Evolutionary conservation across 2,113 vertebrate genomes (phyloP), one percentile per base, ranked within the genome.

Genomic region (Indicator maculatus): DNA sequence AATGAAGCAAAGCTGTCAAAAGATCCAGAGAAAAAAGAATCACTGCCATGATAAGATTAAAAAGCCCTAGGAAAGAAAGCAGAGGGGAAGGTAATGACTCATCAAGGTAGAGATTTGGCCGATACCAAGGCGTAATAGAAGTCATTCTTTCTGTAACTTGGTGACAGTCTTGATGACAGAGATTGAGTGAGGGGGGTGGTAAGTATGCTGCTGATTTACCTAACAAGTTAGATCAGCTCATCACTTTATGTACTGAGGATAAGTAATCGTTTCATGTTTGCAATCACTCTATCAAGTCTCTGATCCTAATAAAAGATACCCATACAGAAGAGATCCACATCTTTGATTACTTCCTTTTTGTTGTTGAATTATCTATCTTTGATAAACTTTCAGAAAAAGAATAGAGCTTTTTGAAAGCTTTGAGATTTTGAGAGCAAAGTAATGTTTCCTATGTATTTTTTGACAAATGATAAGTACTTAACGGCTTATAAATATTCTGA

Each of bases 121-220:
- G 44, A 16, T n/a, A 36, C 24, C 15, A 76, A 30, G 2, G 6
- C 26, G 23, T 20, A 39, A 23, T 6, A n/a, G 21, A 74, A 39
- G 28, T 52, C 26, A 83, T 5, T 9, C 3, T n/a, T 69, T 45
- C 12, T 11, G 6, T 50, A 9, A 9, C 21, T 60, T 21, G 12
- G 15, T 52, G 15, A 52, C 38, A 38, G 11, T 15, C 5, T 74
- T 0, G 0, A 6, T 1, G 4, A 11, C 56, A 70, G 61, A 56
- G 12, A 36, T 58, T 74, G 36, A 31, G 13, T 11, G 24, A 31
- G 30, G 14, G 66, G 15, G 5, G 5, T 73, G 19, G 15, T 30
- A 7, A 39, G 7, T 1, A 1, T 15, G 11, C 16, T 55, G 13
- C 12, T 85, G 21, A 19, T 33, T 60, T 55, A 4, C 7, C 4